phyloP scores from a whole-genome alignment of 1,140 invertebrate species.

The Leptopilina clavipes region DNA sequence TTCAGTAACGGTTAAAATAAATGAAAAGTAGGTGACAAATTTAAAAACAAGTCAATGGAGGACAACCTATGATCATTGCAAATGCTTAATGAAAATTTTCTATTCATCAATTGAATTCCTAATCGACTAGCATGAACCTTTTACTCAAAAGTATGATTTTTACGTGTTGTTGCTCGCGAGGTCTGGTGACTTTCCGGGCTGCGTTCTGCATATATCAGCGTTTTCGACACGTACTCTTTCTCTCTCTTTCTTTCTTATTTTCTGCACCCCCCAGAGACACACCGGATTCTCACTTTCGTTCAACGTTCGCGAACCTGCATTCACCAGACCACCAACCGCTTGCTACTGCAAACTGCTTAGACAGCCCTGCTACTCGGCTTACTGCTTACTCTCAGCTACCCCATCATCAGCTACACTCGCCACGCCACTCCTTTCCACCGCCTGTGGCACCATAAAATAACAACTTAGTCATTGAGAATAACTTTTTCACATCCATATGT shows the following conservation, averaged over 20 bases:
- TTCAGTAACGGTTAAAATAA: too few species aligned
- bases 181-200: conserved; percentile 64
- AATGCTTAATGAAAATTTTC: too few species aligned
- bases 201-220: conserved; percentile 5
- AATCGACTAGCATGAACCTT: neutral
- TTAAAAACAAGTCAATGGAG: too few species aligned
- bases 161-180: conserved; percentile 55
- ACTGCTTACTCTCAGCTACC: conserved; percentile 73
- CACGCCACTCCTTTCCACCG: conserved; percentile 73
- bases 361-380: conserved; percentile 71
- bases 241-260: conserved; percentile 46
- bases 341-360: conserved; percentile 71
- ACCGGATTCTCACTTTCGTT: conserved; percentile 46
- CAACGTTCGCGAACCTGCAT: conserved; percentile 61
- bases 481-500: conserved; percentile 58
- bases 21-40: too few species aligned
- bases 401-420: conserved; percentile 73
- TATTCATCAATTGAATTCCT: too few species aligned
- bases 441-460: conserved; percentile 76
- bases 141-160: conserved; percentile 23
- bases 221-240: conserved; percentile 12
- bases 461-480: conserved; percentile 69
- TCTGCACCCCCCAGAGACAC: conserved; percentile 50
- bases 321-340: conserved; percentile 66
- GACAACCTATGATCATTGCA: too few species aligned